Percentiles rank a stretch among this genome's conserved stretches.
phyloP scores from a whole-genome alignment of 2,888 invertebrate genomes.

The Leucania comma region DNA sequence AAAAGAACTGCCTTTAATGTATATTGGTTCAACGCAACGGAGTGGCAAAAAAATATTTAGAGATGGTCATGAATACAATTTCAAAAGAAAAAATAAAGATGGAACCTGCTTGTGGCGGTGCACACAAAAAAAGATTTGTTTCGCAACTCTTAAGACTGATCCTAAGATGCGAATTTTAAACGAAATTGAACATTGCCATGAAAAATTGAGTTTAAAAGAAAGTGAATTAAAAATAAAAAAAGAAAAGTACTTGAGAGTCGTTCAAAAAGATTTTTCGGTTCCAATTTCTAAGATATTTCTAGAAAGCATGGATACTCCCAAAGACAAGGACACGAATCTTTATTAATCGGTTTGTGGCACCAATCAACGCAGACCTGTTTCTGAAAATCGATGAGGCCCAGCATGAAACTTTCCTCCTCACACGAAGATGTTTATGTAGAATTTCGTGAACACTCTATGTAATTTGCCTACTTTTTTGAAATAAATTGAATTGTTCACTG shows the following conservation, averaged over 20 bases:
- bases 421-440: too few relatives aligned
- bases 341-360: too few relatives aligned
- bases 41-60: not conserved
- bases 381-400: too few relatives aligned
- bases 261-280: not conserved
- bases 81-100: not conserved
- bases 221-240: not conserved
- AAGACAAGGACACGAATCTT: too few relatives aligned
- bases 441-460: too few relatives aligned
- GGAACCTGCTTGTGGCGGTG: not conserved
- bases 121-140: not conserved
- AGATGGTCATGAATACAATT: not conserved
- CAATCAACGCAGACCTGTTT: too few relatives aligned
- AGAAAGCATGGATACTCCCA: too few relatives aligned
- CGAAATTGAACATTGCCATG: not conserved
- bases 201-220: not conserved
- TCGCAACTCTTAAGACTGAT: not conserved
- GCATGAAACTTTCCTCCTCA: too few relatives aligned
- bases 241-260: not conserved
- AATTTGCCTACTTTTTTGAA: too few relatives aligned
- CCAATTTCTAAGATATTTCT: not conserved
- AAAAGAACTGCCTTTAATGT: not conserved
- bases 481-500: too few relatives aligned
- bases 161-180: not conserved
- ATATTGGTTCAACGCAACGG: not conserved